Evolutionary conservation across 2,888 invertebrate species (phyloP), one percentile per base, ranked within the genome.

Genomic region (Tanypteryx hageni): DNA sequence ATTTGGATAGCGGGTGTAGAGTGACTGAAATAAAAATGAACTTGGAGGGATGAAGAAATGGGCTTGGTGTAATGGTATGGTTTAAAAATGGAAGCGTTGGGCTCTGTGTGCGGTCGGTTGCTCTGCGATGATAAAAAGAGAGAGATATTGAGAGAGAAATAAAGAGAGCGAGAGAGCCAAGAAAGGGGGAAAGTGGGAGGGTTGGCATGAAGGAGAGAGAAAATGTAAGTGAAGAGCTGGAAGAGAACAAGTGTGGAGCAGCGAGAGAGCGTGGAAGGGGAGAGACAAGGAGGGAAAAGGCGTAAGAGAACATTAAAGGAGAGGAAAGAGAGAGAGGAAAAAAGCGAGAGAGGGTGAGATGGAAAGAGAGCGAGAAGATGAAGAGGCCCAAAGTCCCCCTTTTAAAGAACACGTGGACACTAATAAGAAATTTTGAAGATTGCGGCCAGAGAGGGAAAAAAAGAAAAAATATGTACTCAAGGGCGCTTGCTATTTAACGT

Each of bases 11-110:
- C 44, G 44, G 44, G 5, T 44, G 5, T 44, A 44, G 44, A 44
- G 44, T 44, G 44, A 44, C 3, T n/a, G 18, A 76, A 10, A 27
- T 4, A 22, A 27, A 3, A 13, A 27, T 27, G 76, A 76, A 44
- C 10, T 10, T 56, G 18, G 18, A 44, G 83, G 44, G 83, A 56
- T 57, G 83, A 4, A 44, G 57, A 18, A 57, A 18, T 16, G 14
- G 83, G 76, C 22, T 76, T 22, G 22, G 27, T 13, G 76, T 76
- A 76, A 76, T 76, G 76, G 76, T 76, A 9, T 27, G 27, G 76
- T 76, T 76, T 76, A 76, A 76, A 76, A 76, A 76, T 76, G 76
- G 76, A 76, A 76, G 76, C 27, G 18, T n/a, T n/a, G 13, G 68
- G 18, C n/a, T 18, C 18, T 68, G 68, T 64, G 10, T 76, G 76